Conservation (phyloP, 2,888 invertebrate species). For the Orchesella flavescens region DNA sequence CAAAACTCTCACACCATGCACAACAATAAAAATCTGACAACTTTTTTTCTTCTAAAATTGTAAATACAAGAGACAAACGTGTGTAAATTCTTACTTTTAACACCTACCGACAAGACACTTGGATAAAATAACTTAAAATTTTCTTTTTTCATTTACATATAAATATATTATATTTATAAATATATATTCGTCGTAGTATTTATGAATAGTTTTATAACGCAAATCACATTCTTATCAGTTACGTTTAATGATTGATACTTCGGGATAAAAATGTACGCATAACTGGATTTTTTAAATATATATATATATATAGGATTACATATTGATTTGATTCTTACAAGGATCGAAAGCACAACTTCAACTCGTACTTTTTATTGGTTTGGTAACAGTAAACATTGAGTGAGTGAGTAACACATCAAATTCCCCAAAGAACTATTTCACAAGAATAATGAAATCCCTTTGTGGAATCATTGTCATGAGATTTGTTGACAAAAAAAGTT, state of each 20-base stretch:
- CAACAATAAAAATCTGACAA: not conserved
- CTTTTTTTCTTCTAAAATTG: not conserved
- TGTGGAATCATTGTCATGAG: too few species aligned
- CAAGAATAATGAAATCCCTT: too few species aligned
- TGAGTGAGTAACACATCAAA: not conserved
- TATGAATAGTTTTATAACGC: constrained; percentile 20
- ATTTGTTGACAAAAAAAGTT: too few species aligned
- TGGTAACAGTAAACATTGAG: not conserved
- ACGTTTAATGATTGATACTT: constrained; percentile 20
- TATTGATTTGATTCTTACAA: not conserved
- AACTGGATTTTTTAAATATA: not conserved
- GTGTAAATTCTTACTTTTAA: constrained; percentile 2
- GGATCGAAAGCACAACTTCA: constrained; percentile 59
- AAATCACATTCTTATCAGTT: constrained; percentile 59
- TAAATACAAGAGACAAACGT: constrained; percentile 41
- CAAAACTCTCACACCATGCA: not conserved
- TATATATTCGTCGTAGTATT: not conserved
- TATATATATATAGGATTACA: not conserved
- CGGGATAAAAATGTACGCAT: not conserved
- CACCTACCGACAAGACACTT: constrained; percentile 50
- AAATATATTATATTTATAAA: constrained; percentile 41
- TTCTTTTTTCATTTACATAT: constrained; percentile 27
- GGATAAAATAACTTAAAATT: constrained; percentile 44
- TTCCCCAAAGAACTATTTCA: too few species aligned
- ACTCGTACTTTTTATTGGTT: constrained; percentile 23